Evolutionary conservation across 1,140 invertebrate species (phyloP), one percentile per base, ranked within the genome.

Genomic region (Heliconius melpomene): DNA sequence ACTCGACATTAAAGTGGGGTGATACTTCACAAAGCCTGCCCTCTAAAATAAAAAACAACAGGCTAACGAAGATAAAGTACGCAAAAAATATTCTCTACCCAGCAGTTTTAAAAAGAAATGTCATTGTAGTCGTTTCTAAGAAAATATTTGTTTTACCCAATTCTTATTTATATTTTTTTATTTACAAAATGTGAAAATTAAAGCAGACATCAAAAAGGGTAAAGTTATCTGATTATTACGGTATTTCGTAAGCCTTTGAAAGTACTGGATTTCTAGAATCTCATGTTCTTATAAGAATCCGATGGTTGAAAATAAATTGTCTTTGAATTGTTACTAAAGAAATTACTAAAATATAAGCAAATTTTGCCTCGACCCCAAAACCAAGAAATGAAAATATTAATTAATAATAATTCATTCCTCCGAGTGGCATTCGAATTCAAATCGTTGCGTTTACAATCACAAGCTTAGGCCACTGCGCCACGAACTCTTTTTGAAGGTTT

Each of bases 31-130:
- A 80, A 77, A 80, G 50, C 23, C 76, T 80, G 66, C 57, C 60
- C 60, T 77, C 75, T 81, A 75, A 74, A 80, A 79, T 78, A 76
- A 54, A 81, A 78, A 72, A 76, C 73, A 78, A 78, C 77, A 74
- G 72, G 54, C 81, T 82, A 82, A 82, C 83, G 77, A 82, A 82
- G 81, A 83, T 80, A 83, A 83, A 82, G 77, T 81, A 79, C 76
- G 74, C 52, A 83, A 83, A 83, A 83, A 77, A 83, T 76, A 80
- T 80, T 76, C 57, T 82, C 73, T 75, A 74, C 77, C 73, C 77
- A 60, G 72, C 81, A 52, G 78, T 76, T 81, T 79, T 74, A 77
- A 50, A 75, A 79, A 71, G 70, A 81, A 81, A 83, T 81, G 54
- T 83, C 79, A 80, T 80, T 72, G 52, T 73, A 75, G 54, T 26